Evolutionary conservation across 2,888 invertebrate genomes (phyloP).

Genomic region (Dryocosmus kuriphilus): DNA sequence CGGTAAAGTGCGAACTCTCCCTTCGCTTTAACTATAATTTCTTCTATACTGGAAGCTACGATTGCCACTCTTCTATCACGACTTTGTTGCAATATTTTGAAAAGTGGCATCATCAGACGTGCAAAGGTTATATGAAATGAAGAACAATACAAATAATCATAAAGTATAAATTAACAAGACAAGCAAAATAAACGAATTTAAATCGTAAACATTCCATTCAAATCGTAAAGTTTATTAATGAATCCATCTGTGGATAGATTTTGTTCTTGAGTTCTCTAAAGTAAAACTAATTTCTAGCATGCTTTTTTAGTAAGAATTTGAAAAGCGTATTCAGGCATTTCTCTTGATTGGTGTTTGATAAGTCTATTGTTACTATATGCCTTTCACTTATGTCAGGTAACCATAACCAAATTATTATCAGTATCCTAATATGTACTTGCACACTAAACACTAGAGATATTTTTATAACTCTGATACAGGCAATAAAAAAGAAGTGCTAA

Average conservation of each 20-base stretch:
- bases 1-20: background rate
- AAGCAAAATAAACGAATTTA: background rate
- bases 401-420: constrained; percentile 4
- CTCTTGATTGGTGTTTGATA: background rate
- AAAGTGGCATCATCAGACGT: background rate
- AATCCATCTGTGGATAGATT: background rate
- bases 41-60: background rate
- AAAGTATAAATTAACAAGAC: background rate
- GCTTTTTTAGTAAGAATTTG: background rate
- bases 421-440: background rate
- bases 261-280: background rate
- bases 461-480: background rate
- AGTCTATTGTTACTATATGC: no score
- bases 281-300: background rate
- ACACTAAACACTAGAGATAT: no score
- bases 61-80: background rate
- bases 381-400: background rate
- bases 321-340: background rate
- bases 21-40: background rate
- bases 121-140: background rate
- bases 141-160: background rate
- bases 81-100: background rate
- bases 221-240: background rate
- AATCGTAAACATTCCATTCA: background rate
- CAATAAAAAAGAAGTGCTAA: background rate